These are phyloP conservation scores for Xenopus laevis DNA, from an alignment of 2,113 vertebrate genomes.

Conservation along the genomic window DNA sequence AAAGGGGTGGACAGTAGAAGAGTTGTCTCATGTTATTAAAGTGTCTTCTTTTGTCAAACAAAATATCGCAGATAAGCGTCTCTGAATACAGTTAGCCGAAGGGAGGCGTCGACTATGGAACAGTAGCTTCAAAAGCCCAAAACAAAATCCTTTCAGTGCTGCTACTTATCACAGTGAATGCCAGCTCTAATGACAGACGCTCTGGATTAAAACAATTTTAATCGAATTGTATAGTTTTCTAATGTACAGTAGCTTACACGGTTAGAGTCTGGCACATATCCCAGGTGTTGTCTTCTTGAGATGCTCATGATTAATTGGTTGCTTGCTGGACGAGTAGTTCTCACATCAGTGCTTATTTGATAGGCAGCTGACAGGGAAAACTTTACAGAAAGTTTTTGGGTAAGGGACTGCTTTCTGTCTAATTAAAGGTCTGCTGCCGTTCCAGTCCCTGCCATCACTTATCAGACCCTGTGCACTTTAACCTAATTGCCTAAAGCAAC, in stretches of 20 bases:
- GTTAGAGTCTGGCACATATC: constrained; percentile 4
- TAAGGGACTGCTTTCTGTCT: constrained; percentile 5
- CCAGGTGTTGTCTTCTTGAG: constrained; percentile 27
- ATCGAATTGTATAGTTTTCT: constrained; percentile 41
- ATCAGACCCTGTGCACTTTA: constrained; percentile 23
- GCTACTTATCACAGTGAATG: constrained; percentile 29
- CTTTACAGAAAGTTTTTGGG: constrained; percentile 2
- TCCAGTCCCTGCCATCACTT: constrained; percentile 2
- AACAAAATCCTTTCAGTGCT: constrained; percentile 7
- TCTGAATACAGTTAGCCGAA: constrained; percentile 9
- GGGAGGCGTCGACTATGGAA: constrained; percentile 1
- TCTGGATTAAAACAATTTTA: constrained; percentile 23
- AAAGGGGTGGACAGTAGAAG: constrained; percentile 34
- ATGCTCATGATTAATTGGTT: constrained; percentile 35
- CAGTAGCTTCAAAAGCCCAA: constrained; percentile 29
- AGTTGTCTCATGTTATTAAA: constrained; percentile 37
- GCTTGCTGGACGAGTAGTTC: constrained; percentile 10
- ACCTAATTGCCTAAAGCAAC: constrained; percentile 19
- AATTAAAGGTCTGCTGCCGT: constrained; percentile 17
- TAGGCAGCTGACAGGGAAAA: constrained; percentile 33
- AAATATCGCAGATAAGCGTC: constrained; percentile 7
- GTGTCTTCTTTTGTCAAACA: constrained; percentile 28
- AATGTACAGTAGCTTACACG: not conserved
- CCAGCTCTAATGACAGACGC: constrained; percentile 5
- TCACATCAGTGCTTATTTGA: constrained; percentile 23